Evolutionary conservation across 1,140 invertebrate genomes (phyloP).

Genomic region (Formica selysi): DNA sequence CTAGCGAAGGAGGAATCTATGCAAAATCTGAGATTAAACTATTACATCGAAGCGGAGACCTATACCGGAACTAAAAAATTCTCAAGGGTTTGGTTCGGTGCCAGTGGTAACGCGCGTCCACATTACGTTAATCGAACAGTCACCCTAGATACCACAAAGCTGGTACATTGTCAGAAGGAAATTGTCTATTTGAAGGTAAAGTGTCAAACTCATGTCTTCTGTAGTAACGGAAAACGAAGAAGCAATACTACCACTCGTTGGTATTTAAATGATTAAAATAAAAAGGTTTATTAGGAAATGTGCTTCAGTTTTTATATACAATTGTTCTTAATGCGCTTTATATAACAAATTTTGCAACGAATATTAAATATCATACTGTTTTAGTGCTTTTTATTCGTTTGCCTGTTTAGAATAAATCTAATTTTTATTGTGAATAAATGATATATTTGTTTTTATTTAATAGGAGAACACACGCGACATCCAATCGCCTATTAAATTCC

Average conservation of each 20-base stretch:
- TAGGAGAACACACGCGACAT: slow-evolving; percentile 93
- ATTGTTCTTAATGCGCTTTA: neutral
- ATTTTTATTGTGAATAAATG: neutral
- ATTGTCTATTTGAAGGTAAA: slow-evolving; percentile 92
- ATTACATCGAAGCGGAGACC: slow-evolving; percentile 94
- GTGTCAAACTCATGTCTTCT: neutral
- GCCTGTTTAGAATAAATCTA: neutral
- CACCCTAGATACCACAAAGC: slow-evolving; percentile 86
- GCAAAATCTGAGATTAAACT: slow-evolving; percentile 89
- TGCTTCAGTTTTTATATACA: neutral
- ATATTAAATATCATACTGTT: slow-evolving; percentile 10
- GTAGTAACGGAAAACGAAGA: neutral
- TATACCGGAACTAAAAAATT: slow-evolving; percentile 92
- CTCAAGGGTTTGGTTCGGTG: slow-evolving; percentile 92
- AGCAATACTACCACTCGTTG: neutral
- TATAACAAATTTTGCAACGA: neutral
- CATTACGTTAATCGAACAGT: slow-evolving; percentile 89
- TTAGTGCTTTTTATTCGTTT: neutral
- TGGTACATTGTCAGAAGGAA: slow-evolving; percentile 90
- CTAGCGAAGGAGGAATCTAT: slow-evolving; percentile 87
- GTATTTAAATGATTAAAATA: neutral
- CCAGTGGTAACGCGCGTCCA: slow-evolving; percentile 82
- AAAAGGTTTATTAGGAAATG: neutral
- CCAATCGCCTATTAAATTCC: slow-evolving; percentile 94
- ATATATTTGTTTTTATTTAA: neutral